Conservation (phyloP, 2,888 invertebrate genomes). For the Lutraria lutraria region DNA sequence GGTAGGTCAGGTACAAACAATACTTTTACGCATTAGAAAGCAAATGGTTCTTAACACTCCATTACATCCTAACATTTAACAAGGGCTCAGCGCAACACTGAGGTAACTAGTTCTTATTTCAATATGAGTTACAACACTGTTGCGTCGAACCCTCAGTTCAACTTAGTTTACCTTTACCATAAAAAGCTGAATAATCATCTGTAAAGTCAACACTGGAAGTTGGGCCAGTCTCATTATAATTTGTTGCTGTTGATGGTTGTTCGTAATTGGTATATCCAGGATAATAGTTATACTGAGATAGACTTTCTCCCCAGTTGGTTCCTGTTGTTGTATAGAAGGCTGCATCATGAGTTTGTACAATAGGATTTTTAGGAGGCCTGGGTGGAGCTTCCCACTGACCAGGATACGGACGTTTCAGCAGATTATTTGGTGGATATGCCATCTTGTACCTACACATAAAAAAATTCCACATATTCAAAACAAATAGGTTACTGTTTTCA, state of each 20-base stretch:
- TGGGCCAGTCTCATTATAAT: background rate
- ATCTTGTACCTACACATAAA: background rate
- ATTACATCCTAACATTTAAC: too few species aligned
- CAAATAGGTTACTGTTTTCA: background rate
- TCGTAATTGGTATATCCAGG: background rate
- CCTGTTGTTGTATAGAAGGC: slow-evolving; percentile 23
- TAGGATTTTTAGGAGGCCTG: slow-evolving; percentile 34
- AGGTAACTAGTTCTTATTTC: too few species aligned
- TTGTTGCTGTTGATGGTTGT: background rate
- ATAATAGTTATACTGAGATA: background rate
- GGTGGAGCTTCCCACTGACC: slow-evolving; percentile 26
- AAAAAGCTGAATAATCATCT: slow-evolving; percentile 50
- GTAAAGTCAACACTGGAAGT: slow-evolving; percentile 45
- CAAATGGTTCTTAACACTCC: too few species aligned
- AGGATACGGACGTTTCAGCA: slow-evolving; percentile 22
- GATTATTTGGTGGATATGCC: slow-evolving; percentile 27
- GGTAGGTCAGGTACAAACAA: too few species aligned
- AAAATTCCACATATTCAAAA: background rate
- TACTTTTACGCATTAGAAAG: too few species aligned
- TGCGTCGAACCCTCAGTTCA: too few species aligned
- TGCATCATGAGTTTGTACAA: background rate
- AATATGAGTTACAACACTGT: too few species aligned
- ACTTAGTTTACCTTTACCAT: slow-evolving; percentile 49
- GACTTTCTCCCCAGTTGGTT: slow-evolving; percentile 12
- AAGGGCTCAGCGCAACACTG: too few species aligned